These are phyloP conservation scores for Gallinago stenura DNA, from an alignment of 2,797 vertebrate genomes.

Conservation along the genomic window DNA sequence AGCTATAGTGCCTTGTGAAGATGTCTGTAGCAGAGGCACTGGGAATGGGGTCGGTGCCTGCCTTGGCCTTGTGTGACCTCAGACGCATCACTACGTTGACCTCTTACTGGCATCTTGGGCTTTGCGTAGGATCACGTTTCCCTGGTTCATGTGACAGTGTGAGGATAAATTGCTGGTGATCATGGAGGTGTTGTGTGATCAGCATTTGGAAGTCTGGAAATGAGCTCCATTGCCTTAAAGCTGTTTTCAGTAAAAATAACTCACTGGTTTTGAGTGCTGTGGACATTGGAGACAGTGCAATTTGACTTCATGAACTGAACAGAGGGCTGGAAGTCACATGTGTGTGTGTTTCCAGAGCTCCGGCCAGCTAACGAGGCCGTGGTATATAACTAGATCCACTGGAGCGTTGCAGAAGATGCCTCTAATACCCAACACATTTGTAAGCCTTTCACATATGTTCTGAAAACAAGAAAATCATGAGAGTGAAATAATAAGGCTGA, in stretches of 20 bases:
- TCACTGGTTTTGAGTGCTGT: not conserved
- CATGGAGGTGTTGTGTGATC: not conserved
- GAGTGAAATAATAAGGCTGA: not conserved
- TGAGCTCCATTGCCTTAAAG: not conserved
- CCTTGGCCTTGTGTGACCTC: not conserved
- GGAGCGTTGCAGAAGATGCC: not conserved
- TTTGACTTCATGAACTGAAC: not conserved
- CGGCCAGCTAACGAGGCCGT: rapidly evolving
- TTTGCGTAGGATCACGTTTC: not conserved
- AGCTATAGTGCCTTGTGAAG: not conserved
- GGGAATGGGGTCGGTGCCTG: not conserved
- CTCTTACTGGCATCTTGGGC: not conserved
- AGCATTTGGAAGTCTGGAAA: not conserved
- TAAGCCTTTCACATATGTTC: too few relatives aligned
- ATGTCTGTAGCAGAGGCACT: not conserved
- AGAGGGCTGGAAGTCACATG: not conserved
- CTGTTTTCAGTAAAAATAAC: not conserved
- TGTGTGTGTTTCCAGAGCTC: not conserved
- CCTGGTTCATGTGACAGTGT: rapidly evolving
- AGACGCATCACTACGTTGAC: rapidly evolving
- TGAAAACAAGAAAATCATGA: too few relatives aligned
- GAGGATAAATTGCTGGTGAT: not conserved
- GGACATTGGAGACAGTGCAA: not conserved
- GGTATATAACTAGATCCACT: not conserved
- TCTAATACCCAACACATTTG: not conserved